Evolutionary conservation across 2,888 invertebrate genomes (phyloP).

Genomic region (Pristionchus fissidentatus): DNA sequence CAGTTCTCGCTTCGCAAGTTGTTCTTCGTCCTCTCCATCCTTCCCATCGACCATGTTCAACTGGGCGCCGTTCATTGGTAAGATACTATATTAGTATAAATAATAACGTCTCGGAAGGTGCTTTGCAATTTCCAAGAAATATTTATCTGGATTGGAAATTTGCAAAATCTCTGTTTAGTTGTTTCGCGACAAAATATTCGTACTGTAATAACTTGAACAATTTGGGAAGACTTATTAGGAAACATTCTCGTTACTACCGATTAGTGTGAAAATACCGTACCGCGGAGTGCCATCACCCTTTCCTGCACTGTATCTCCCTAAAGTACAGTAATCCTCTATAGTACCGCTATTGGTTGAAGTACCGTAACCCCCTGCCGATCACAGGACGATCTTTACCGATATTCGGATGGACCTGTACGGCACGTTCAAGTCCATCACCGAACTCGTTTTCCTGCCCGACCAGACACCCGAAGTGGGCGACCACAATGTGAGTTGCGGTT

Average conservation of each 20-base stretch:
- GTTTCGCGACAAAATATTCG: no score
- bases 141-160: neutral
- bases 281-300: no score
- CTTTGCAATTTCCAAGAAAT: neutral
- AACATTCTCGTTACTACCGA: no score
- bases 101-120: neutral
- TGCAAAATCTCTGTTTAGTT: neutral
- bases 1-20: constrained; percentile 28
- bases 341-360: no score
- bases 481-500: neutral
- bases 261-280: no score
- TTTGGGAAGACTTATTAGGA: no score
- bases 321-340: no score
- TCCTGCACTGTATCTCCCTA: no score
- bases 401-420: neutral
- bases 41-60: neutral
- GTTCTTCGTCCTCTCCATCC: constrained; percentile 4
- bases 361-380: no score
- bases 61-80: neutral
- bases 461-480: constrained; percentile 11
- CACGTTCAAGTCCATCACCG: constrained; percentile 4
- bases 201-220: no score
- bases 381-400: neutral
- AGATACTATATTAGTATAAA: neutral
- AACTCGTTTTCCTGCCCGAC: constrained; percentile 25